Percentiles rank a stretch among this genome's conserved stretches.
phyloP scores from a whole-genome alignment of 2,797 vertebrate species.

The Acipenser oxyrinchus region DNA sequence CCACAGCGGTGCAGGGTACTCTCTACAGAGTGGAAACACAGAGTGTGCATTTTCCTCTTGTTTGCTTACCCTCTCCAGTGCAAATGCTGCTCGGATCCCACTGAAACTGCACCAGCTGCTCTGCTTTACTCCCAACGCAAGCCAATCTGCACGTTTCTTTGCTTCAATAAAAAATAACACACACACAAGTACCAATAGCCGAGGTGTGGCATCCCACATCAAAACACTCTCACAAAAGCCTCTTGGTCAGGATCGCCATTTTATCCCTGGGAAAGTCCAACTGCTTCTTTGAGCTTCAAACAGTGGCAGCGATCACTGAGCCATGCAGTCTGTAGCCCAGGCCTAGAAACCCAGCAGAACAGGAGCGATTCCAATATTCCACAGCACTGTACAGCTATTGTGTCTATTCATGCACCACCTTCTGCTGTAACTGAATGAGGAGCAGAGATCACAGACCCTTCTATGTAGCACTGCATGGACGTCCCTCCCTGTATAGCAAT shows the following conservation, averaged over 20 bases:
- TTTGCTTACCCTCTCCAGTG: too few relatives aligned
- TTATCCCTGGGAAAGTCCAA: neutral
- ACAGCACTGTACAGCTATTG: neutral
- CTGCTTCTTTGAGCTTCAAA: neutral
- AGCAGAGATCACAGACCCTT: constrained; percentile 12
- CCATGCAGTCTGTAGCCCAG: fast-evolving
- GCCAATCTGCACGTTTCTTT: too few relatives aligned
- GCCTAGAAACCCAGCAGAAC: fast-evolving
- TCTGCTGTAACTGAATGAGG: constrained; percentile 14
- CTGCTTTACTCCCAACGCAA: too few relatives aligned
- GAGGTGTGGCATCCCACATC: constrained; percentile 12
- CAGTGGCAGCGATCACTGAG: neutral
- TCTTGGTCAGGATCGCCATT: neutral
- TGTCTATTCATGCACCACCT: constrained; percentile 13
- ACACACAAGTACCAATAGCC: neutral
- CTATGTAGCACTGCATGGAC: constrained; percentile 9
- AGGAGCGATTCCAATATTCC: neutral
- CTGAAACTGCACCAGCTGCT: too few relatives aligned
- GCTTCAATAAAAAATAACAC: too few relatives aligned
- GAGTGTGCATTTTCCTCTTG: too few relatives aligned
- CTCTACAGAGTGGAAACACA: too few relatives aligned
- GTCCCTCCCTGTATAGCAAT: constrained; percentile 2
- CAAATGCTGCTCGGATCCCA: too few relatives aligned
- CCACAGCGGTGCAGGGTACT: too few relatives aligned
- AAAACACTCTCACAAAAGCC: neutral